Conservation (phyloP, 2,113 vertebrate species). For the Brachionichthys hirsutus region DNA sequence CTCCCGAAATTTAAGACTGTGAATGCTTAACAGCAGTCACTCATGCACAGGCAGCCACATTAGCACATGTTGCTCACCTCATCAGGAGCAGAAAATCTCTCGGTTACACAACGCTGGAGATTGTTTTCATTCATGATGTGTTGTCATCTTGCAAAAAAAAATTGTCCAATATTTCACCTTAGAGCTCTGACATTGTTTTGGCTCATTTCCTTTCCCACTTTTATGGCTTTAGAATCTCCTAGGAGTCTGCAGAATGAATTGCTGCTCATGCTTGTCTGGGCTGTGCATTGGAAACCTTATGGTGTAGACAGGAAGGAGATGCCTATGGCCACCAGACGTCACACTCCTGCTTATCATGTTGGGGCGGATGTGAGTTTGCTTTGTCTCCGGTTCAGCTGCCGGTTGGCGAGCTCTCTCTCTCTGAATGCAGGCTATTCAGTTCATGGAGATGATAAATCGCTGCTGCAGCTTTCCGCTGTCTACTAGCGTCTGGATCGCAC, state of each 20-base stretch:
- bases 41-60: conserved; percentile 60
- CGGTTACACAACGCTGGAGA: conserved; percentile 17
- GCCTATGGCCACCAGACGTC: conserved; percentile 46
- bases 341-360: conserved; percentile 16
- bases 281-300: conserved; percentile 15
- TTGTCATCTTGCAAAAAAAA: conserved; percentile 2
- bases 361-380: conserved; percentile 41
- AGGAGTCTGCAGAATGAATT: conserved; percentile 3
- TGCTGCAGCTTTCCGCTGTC: conserved; percentile 35
- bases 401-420: conserved; percentile 22
- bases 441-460: conserved; percentile 61
- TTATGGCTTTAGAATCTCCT: conserved; percentile 5
- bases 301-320: conserved; percentile 46
- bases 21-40: conserved; percentile 67
- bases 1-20: conserved; percentile 68
- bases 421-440: conserved; percentile 29
- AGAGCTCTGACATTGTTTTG: conserved; percentile 3
- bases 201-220: conserved; percentile 7
- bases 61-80: conserved; percentile 63
- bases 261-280: conserved; percentile 5
- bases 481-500: conserved; percentile 46
- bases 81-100: conserved; percentile 35
- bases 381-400: conserved; percentile 44
- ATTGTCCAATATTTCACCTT: not conserved
- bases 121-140: conserved; percentile 13